Evolutionary conservation across 2,888 invertebrate species (phyloP), one percentile per base, ranked within the genome.

Genomic region (Hedychridium roseum): DNA sequence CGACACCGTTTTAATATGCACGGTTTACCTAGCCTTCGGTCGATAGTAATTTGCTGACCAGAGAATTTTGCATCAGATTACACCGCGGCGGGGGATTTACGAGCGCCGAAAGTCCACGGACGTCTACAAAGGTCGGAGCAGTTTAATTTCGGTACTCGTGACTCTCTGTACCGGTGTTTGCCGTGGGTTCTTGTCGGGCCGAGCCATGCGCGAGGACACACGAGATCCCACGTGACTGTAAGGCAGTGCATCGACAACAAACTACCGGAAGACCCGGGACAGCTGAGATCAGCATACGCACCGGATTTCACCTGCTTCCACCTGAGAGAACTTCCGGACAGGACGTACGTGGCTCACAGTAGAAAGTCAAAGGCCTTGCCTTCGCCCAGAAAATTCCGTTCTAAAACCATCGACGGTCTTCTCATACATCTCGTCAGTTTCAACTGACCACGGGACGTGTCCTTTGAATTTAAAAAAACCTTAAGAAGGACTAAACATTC

Each of bases 141-240:
- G n/a, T n/a, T n/a, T n/a, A n/a, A n/a, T n/a, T n/a, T n/a, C n/a
- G n/a, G n/a, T n/a, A n/a, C n/a, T n/a, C n/a, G n/a, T n/a, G n/a
- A n/a, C n/a, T n/a, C 43, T 11, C 34, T 62, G 20, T 57, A 58
- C 18, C 54, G 32, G 2, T 48, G 56, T 44, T 52, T 58, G 21
- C 57, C 62, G 1, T 60, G 54, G 62, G 5, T 35, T 14, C 51
- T 49, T 15, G 36, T 66, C 28, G 16, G 42, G 15, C 53, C 53
- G 1, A 36, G 47, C 3, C 60, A 64, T 20, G 54, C 58, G 18
- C 50, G 21, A n/a, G 54, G 51, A n/a, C 30, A 50, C 26, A 11
- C 31, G 31, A 48, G 38, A 26, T 48, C 40, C 30, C 57, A 64
- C n/a, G 40, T 39, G 4, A 50, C 45, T 34, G 37, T 44, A 4